Conservation (phyloP, 2,113 vertebrate species). For the Cygnus atratus region DNA sequence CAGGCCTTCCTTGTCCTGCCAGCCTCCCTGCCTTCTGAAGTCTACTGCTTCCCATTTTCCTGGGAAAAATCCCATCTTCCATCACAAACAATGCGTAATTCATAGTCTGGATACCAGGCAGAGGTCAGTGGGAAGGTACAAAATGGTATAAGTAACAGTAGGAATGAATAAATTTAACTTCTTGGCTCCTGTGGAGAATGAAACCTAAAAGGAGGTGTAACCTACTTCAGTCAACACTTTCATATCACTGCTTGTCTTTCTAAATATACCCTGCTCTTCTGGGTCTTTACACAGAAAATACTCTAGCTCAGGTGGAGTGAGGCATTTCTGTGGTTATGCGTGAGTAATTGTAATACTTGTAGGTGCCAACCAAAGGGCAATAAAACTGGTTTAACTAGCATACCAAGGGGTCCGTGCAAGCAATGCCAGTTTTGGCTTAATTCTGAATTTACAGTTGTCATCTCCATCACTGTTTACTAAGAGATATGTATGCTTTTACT, state of each 20-base stretch:
- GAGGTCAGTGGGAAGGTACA: background rate
- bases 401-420: background rate
- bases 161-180: background rate
- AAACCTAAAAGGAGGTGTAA: background rate
- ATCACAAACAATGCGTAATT: background rate
- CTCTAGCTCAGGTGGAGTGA: background rate
- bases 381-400: slow-evolving; percentile 3
- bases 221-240: background rate
- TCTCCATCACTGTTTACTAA: background rate
- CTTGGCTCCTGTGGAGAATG: background rate
- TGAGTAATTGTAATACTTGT: background rate
- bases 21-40: background rate
- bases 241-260: background rate
- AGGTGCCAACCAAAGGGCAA: slow-evolving; percentile 3
- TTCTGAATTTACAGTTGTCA: background rate
- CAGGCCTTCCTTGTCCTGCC: background rate
- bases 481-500: background rate
- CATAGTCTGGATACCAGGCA: background rate
- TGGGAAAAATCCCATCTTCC: background rate
- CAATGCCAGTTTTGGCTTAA: background rate
- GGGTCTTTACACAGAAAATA: background rate
- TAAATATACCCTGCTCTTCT: background rate
- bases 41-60: background rate
- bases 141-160: background rate
- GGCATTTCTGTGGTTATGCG: background rate